Percentiles rank a stretch among this genome's conserved stretches.
phyloP scores from a whole-genome alignment of 2,888 invertebrate genomes.

The Nematopogon swammerdamellus region DNA sequence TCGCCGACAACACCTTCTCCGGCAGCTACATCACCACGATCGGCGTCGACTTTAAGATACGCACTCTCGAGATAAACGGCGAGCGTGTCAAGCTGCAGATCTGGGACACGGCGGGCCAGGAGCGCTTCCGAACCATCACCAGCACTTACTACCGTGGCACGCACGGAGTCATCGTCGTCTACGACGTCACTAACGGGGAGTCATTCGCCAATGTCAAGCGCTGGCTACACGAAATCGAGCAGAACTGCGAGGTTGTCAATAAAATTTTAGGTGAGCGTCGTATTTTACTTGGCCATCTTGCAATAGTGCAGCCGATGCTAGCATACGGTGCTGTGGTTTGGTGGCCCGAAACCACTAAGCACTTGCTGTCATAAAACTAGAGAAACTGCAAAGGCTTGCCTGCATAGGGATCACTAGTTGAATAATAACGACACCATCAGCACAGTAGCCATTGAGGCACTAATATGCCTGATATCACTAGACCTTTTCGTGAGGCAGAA shows the following conservation, averaged over 20 bases:
- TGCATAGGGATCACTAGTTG: no score
- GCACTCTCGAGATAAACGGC: conserved; percentile 90
- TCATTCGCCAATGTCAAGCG: conserved; percentile 99
- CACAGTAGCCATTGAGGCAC: no score
- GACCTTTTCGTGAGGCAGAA: no score
- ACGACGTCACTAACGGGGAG: conserved; percentile 98
- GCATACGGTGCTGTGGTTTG: no score
- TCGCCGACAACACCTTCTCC: conserved; percentile 98
- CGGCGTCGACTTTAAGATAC: conserved; percentile 99
- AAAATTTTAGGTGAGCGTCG: conserved; percentile 82
- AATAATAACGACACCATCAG: no score
- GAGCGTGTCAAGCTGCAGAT: conserved; percentile 93
- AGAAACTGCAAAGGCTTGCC: no score
- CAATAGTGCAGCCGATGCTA: no score
- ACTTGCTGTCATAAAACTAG: no score
- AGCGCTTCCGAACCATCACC: conserved; percentile 96
- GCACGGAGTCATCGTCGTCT: conserved; percentile 98
- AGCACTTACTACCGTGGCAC: conserved; percentile 99
- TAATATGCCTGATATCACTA: no score
- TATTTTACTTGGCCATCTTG: no score
- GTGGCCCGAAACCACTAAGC: no score
- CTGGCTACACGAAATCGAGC: conserved; percentile 99
- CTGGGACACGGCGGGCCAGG: conserved; percentile 98
- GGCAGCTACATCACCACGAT: conserved; percentile 98
- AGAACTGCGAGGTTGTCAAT: conserved; percentile 99